Base-by-base conservation (phyloP, 2,888 invertebrate species). In the Leucophora obtusa region DNA sequence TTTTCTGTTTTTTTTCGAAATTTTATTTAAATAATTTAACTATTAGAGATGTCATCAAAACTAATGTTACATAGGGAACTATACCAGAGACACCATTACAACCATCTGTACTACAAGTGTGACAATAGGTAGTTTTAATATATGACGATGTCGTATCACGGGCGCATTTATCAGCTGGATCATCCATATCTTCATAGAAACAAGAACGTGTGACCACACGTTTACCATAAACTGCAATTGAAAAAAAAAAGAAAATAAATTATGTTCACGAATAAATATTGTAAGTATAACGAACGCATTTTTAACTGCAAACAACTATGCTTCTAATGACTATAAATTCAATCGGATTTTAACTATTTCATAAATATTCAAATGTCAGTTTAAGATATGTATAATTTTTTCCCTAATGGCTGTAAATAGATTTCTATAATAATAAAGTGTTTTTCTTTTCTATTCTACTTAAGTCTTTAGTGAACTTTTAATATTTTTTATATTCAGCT, bases 141-240 rank as follows among this genome's bases (percentile, higher is more conserved):
- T 90, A 90, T 38, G 90, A 89, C 47, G 91, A 89, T 54, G 88
- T 88, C 18, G 87, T 87, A 77, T 89, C 88, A 82, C 87, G 87
- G 54, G 86, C 85, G 79, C 90, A 91, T 70, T 88, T 88, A 77
- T 91, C 90, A 60, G 87, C 84, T 68, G 89, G 85, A 74, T 90
- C 89, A 77, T 88, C 89, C 50, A 87, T 78, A 78, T 90, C 90
- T 85, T 90, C 90, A 71, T 89, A 90, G 84, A 89, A 90, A 50
- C 90, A 90, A 63, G 90, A 90, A 56, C 90, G 89, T 7, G 90
- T 87, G 82, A 90, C 87, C 43, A 91, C 89, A 47, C 86, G 86
- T 82, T 90, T 90, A 80, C 89, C 90, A 83, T 91, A 89, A 78
- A 90, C 90, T 90, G 86, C 38, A 88, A 88, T 9, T 38, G 24